These are phyloP conservation scores for Teinopalpus imperialis DNA, from an alignment of 2,888 invertebrate species.

Conservation along the genomic window DNA sequence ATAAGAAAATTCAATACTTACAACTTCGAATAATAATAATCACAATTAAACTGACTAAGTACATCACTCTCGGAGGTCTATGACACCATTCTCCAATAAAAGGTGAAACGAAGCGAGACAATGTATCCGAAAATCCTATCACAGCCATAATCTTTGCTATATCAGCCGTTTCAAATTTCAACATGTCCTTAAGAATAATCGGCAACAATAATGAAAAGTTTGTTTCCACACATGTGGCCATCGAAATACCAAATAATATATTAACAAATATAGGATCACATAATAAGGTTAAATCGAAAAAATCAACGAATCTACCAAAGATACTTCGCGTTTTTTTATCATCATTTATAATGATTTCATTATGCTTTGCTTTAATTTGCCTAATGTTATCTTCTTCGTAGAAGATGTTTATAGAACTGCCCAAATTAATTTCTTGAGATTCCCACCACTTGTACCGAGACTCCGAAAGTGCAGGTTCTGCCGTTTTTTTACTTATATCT, in stretches of 20 bases:
- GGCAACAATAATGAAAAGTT: conserved; percentile 86
- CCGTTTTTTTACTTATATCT: conserved; percentile 55
- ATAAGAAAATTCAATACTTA: conserved; percentile 75
- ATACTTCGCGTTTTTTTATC: conserved; percentile 43
- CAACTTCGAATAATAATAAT: conserved; percentile 83
- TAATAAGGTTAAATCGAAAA: conserved; percentile 85
- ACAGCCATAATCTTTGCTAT: conserved; percentile 85
- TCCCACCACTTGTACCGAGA: conserved; percentile 80
- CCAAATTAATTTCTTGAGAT: conserved; percentile 81
- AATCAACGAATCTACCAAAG: conserved; percentile 61
- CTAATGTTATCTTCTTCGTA: conserved; percentile 52
- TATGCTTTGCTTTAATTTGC: conserved; percentile 41
- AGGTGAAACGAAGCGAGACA: conserved; percentile 84
- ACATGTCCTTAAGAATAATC: conserved; percentile 84
- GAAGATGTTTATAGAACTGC: conserved; percentile 83
- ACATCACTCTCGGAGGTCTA: conserved; percentile 84
- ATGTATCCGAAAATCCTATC: conserved; percentile 81
- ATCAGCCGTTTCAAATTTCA: conserved; percentile 77
- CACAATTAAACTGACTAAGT: conserved; percentile 81
- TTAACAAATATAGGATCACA: conserved; percentile 85
- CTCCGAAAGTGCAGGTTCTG: conserved; percentile 48
- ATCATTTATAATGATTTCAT: conserved; percentile 29
- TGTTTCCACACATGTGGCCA: conserved; percentile 86
- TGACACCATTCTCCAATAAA: conserved; percentile 85
- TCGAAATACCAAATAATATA: conserved; percentile 85